Percentiles rank a stretch among this genome's conserved stretches.
These are phyloP conservation scores for Leptodactylus fuscus DNA, from an alignment of 2,113 vertebrate species.

Conservation along the genomic window DNA sequence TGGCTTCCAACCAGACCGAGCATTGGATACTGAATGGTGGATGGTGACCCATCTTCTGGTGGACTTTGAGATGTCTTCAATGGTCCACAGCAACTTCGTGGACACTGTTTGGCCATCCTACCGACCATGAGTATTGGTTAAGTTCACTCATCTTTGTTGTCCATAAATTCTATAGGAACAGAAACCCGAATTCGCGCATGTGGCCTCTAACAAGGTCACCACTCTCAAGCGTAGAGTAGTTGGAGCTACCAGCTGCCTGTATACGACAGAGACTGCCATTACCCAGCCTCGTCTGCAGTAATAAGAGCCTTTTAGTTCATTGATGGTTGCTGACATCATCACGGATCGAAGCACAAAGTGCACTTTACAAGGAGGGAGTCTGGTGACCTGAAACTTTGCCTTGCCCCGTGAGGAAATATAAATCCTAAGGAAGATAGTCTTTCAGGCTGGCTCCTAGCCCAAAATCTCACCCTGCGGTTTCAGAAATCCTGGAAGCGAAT, in stretches of 20 bases:
- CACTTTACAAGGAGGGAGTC: constrained; percentile 14
- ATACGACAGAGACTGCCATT: not conserved
- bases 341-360: not conserved
- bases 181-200: not conserved
- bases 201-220: not conserved
- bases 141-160: too few relatives aligned
- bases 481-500: not conserved
- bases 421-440: not conserved
- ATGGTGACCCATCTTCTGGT: too few relatives aligned
- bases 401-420: not conserved
- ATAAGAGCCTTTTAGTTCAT: not conserved
- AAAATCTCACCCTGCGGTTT: not conserved
- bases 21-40: too few relatives aligned
- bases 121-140: too few relatives aligned
- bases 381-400: not conserved
- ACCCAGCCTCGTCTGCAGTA: not conserved
- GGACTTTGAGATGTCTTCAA: too few relatives aligned
- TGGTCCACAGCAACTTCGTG: too few relatives aligned
- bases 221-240: not conserved
- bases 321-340: not conserved
- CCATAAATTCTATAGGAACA: too few relatives aligned
- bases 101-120: too few relatives aligned
- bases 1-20: too few relatives aligned
- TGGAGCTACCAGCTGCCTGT: not conserved
- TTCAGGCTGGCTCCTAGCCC: not conserved